Conservation (phyloP, 1,140 invertebrate species). For the Danaus plexippus region DNA sequence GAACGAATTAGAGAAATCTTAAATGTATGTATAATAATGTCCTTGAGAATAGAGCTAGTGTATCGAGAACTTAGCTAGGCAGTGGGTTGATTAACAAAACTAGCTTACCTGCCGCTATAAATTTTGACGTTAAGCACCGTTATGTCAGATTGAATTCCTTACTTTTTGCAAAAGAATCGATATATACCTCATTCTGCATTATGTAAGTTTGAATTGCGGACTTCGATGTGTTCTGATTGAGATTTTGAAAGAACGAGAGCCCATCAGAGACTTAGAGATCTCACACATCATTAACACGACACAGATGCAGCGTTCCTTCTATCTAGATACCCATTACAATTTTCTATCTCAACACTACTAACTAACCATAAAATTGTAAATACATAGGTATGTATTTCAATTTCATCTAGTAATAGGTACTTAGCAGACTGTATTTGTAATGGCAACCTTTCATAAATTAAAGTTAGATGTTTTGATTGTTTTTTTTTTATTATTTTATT, state of each 20-base stretch:
- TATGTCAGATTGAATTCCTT: conserved; percentile 11
- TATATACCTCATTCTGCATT: conserved; percentile 21
- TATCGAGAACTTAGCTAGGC: conserved; percentile 11
- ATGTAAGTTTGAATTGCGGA: conserved; percentile 24
- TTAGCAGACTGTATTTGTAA: conserved; percentile 31
- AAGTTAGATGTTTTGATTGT: conserved; percentile 28
- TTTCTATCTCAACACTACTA: conserved; percentile 22
- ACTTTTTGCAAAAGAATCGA: conserved; percentile 14
- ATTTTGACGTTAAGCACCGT: conserved; percentile 1
- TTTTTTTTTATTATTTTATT: conserved; percentile 31
- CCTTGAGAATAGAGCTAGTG: conserved; percentile 17
- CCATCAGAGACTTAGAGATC: conserved; percentile 12
- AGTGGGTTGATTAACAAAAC: conserved; percentile 9
- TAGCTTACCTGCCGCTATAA: conserved; percentile 14
- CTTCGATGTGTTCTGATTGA: conserved; percentile 15
- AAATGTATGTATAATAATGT: conserved; percentile 9
- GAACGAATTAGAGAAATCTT: conserved; percentile 10
- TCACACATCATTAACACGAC: conserved; percentile 20
- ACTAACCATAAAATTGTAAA: conserved; percentile 26
- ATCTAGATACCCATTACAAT: conserved; percentile 20
- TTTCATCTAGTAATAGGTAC: conserved; percentile 41
- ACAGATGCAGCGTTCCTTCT: conserved; percentile 17
- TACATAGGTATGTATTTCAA: conserved; percentile 36
- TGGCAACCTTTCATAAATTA: conserved; percentile 25
- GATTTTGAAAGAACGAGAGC: conserved; percentile 12